phyloP scores from a whole-genome alignment of 2,113 vertebrate species.

The Psettodes erumei region DNA sequence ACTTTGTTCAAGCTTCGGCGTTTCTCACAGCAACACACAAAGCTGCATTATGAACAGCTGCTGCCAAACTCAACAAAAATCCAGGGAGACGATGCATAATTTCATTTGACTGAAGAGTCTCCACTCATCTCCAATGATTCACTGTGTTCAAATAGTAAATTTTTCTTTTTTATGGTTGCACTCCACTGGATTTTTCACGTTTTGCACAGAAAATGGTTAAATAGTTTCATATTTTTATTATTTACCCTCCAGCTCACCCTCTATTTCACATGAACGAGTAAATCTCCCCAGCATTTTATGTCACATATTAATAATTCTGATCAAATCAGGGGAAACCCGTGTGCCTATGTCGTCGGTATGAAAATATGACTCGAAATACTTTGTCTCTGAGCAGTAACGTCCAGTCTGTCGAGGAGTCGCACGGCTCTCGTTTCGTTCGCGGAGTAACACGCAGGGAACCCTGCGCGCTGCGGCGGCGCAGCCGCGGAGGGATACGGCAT shows the following conservation, averaged over 20 bases:
- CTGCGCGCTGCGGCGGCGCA: constrained; percentile 53
- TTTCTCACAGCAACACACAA: constrained; percentile 21
- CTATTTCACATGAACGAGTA: neutral
- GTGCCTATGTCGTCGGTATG: too few relatives aligned
- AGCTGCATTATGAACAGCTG: too few relatives aligned
- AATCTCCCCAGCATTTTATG: too few relatives aligned
- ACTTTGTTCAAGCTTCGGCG: neutral
- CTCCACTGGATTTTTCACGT: neutral
- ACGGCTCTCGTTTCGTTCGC: constrained; percentile 50
- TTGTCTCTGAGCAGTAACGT: neutral
- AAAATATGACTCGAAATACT: neutral
- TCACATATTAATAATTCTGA: neutral
- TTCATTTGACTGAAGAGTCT: neutral
- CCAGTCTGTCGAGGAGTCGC: neutral
- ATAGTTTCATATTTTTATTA: neutral
- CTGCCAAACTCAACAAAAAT: neutral
- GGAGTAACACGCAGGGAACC: constrained; percentile 50
- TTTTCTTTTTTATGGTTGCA: neutral
- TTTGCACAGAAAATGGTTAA: neutral
- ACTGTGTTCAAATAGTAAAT: too few relatives aligned
- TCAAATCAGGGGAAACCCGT: neutral
- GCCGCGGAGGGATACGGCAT: constrained; percentile 77
- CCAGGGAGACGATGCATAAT: too few relatives aligned
- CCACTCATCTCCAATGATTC: too few relatives aligned
- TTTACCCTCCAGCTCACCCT: too few relatives aligned